phyloP scores from a whole-genome alignment of 2,113 vertebrate species.

The Peucedramus taeniatus region DNA sequence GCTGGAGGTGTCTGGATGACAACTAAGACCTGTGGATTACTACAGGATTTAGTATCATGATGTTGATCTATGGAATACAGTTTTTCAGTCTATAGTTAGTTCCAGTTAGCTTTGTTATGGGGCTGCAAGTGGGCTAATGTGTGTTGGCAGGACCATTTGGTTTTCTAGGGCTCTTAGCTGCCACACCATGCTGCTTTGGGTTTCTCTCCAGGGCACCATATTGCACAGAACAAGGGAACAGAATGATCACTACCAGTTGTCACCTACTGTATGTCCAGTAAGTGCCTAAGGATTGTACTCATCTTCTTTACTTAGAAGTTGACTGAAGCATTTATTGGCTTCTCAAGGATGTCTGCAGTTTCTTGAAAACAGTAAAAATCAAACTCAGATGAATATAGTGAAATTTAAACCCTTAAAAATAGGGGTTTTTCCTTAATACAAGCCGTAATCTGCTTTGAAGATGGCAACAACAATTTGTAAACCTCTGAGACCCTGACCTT shows the following conservation, averaged over 20 bases:
- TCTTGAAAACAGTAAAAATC: background rate
- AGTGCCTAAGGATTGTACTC: background rate
- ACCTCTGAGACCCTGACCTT: background rate
- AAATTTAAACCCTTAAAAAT: background rate
- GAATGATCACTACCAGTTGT: constrained; percentile 7
- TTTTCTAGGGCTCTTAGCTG: background rate
- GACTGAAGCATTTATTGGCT: background rate
- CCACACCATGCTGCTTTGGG: background rate
- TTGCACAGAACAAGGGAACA: background rate
- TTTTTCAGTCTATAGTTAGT: background rate
- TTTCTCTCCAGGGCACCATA: background rate
- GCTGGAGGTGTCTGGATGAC: background rate
- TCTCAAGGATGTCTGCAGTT: background rate
- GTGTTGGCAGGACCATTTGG: background rate
- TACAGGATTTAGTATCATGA: background rate
- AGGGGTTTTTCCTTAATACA: background rate
- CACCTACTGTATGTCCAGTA: background rate
- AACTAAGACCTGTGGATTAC: background rate
- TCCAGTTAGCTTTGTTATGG: background rate
- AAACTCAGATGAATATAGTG: background rate
- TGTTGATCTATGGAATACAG: background rate
- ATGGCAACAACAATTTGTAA: background rate
- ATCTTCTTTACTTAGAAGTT: background rate
- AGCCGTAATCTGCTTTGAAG: background rate
- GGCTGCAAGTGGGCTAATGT: background rate